Evolutionary conservation across 2,888 invertebrate genomes (phyloP).

Genomic region (Chrysolina haemoptera): DNA sequence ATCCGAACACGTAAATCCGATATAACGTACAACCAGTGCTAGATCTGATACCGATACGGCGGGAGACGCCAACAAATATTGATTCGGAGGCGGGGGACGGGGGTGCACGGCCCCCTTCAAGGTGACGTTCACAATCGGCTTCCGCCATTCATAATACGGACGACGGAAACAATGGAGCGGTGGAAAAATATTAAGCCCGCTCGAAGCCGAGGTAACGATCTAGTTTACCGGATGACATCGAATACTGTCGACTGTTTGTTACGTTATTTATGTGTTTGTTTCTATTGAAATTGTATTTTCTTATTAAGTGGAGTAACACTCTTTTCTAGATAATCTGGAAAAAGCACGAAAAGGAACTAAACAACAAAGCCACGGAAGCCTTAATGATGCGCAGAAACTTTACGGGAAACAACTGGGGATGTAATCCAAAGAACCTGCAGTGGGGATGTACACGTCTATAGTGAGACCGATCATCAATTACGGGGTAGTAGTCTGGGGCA

Average conservation of each 20-base stretch:
- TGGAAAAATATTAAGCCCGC: conserved; percentile 10
- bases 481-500: no score
- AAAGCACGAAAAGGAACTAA: no score
- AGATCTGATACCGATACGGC: conserved; percentile 65
- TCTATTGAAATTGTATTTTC: no score
- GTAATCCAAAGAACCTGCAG: no score
- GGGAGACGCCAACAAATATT: conserved; percentile 62
- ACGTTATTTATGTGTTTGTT: background rate
- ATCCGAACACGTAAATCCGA: conserved; percentile 66
- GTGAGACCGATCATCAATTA: no score
- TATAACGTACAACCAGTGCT: conserved; percentile 65
- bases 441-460: no score
- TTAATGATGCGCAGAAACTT: no score
- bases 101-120: conserved; percentile 30
- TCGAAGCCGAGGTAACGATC: background rate
- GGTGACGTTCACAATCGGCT: conserved; percentile 61
- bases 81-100: conserved; percentile 57
- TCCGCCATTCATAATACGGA: conserved; percentile 13
- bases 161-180: conserved; percentile 12
- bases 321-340: no score
- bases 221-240: conserved; percentile 2
- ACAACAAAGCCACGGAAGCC: no score
- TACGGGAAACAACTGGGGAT: no score
- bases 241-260: background rate
- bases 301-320: no score